A percentile compares a stretch with the other conserved stretches of the same genome.
Conservation (phyloP, 1,140 invertebrate genomes). For the Drosophila prosaltans region DNA sequence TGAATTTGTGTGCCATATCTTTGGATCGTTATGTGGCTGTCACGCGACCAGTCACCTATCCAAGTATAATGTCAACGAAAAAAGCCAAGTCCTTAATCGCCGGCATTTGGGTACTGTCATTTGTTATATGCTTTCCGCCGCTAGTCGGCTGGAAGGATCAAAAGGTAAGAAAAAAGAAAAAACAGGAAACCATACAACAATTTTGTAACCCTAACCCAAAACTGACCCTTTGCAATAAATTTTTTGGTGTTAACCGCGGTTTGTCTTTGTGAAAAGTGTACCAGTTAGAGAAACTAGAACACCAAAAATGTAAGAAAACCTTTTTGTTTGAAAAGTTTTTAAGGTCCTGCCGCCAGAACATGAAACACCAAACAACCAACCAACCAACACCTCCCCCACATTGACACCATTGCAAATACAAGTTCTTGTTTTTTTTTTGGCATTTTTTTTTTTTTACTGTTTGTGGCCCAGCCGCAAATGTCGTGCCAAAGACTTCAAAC, state of each 20-base stretch:
- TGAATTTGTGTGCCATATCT: slow-evolving; percentile 96
- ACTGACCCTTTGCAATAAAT: slow-evolving; percentile 49
- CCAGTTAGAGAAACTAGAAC: slow-evolving; percentile 84
- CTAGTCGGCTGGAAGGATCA: slow-evolving; percentile 96
- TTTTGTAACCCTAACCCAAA: neutral
- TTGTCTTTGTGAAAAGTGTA: slow-evolving; percentile 83
- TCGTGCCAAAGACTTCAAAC: slow-evolving; percentile 45
- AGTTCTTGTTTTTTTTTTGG: slow-evolving; percentile 21
- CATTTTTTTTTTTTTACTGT: neutral
- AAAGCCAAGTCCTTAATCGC: slow-evolving; percentile 94
- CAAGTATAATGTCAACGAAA: slow-evolving; percentile 94
- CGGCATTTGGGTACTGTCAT: slow-evolving; percentile 96
- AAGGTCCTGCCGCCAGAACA: slow-evolving; percentile 16
- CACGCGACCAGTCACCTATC: slow-evolving; percentile 96
- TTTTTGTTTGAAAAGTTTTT: slow-evolving; percentile 21
- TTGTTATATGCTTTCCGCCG: slow-evolving; percentile 98
- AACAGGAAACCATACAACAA: too few species aligned
- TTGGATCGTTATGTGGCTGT: slow-evolving; percentile 97
- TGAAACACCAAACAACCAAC: neutral
- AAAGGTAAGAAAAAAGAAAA: slow-evolving; percentile 84
- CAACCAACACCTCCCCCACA: slow-evolving; percentile 35
- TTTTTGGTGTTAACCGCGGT: slow-evolving; percentile 37
- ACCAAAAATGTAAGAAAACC: slow-evolving; percentile 28
- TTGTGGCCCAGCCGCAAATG: slow-evolving; percentile 9
- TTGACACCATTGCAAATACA: slow-evolving; percentile 63